Percentiles rank a stretch among this genome's conserved stretches.
Conservation (phyloP, 2,797 vertebrate species). For the Sebastes alutus region DNA sequence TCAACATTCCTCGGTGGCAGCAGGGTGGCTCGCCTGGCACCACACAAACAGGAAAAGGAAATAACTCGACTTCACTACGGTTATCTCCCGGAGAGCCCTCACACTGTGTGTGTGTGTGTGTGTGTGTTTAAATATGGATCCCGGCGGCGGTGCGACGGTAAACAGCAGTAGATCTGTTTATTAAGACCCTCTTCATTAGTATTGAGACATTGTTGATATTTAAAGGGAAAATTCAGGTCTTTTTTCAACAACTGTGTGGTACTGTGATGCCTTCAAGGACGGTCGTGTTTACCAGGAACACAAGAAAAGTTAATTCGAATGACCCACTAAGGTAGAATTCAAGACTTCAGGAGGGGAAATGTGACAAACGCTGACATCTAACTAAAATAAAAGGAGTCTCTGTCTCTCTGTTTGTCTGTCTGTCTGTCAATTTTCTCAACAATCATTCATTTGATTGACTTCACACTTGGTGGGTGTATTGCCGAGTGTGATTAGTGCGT, state of each 20-base stretch:
- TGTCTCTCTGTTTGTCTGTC: too few species aligned
- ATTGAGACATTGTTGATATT: conserved; percentile 3
- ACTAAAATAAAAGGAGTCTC: too few species aligned
- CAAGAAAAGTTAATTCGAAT: too few species aligned
- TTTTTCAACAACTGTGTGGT: not conserved
- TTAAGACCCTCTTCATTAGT: conserved; percentile 14
- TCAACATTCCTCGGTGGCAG: conserved; percentile 75
- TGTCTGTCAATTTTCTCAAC: too few species aligned
- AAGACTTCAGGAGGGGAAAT: too few species aligned
- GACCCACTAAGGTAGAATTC: too few species aligned
- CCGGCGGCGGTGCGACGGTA: conserved; percentile 24
- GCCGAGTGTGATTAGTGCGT: too few species aligned
- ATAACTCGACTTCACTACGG: conserved; percentile 58
- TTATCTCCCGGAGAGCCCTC: conserved; percentile 65
- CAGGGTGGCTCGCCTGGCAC: conserved; percentile 70
- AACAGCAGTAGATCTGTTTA: conserved; percentile 45
- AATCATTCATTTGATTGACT: fast-evolving
- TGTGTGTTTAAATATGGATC: conserved; percentile 48
- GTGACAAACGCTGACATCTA: too few species aligned
- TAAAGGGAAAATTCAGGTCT: not conserved
- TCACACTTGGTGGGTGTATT: too few species aligned
- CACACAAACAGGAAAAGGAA: conserved; percentile 77
- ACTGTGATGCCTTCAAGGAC: not conserved
- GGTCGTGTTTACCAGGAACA: too few species aligned
- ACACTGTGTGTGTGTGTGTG: conserved; percentile 13